These are phyloP conservation scores for Labroides dimidiatus DNA, from an alignment of 2,797 vertebrate species.

Conservation along the genomic window DNA sequence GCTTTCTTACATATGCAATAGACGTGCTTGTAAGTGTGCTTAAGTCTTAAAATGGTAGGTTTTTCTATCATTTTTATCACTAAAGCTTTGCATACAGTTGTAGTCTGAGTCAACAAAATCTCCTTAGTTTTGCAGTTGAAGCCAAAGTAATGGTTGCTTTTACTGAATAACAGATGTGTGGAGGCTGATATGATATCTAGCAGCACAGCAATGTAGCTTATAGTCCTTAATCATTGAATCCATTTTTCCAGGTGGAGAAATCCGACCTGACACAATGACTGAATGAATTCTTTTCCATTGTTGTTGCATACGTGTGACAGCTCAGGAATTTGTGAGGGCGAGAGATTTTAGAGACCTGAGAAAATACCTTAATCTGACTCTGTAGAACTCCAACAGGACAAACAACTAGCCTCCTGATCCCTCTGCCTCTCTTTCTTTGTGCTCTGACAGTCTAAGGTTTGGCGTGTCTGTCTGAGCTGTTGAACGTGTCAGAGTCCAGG, in stretches of 20 bases:
- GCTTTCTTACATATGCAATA: slow-evolving; percentile 14
- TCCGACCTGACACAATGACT: not conserved
- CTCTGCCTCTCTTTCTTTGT: slow-evolving; percentile 7
- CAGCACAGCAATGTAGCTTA: slow-evolving; percentile 7
- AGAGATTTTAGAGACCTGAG: slow-evolving; percentile 8
- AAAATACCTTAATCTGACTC: slow-evolving; percentile 44
- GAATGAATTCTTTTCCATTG: not conserved
- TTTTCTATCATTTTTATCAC: slow-evolving; percentile 45
- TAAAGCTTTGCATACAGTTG: slow-evolving; percentile 32
- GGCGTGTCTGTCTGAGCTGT: slow-evolving; percentile 69
- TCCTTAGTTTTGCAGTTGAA: slow-evolving; percentile 35
- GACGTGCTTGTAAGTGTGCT: slow-evolving; percentile 23
- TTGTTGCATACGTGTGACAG: slow-evolving; percentile 10
- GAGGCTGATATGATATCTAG: slow-evolving; percentile 31
- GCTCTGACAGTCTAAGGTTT: slow-evolving; percentile 50
- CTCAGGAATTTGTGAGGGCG: slow-evolving; percentile 15
- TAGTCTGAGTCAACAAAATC: slow-evolving; percentile 40
- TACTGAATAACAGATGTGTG: slow-evolving; percentile 47
- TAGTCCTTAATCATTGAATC: slow-evolving; percentile 20
- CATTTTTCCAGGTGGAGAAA: not conserved
- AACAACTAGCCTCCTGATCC: slow-evolving; percentile 10
- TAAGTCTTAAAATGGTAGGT: slow-evolving; percentile 38
- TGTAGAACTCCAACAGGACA: slow-evolving; percentile 25
- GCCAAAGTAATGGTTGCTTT: slow-evolving; percentile 37
- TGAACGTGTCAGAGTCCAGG: slow-evolving; percentile 76